Conservation (phyloP, 2,797 vertebrate species). For the Cynodonichthys magdalenae region DNA sequence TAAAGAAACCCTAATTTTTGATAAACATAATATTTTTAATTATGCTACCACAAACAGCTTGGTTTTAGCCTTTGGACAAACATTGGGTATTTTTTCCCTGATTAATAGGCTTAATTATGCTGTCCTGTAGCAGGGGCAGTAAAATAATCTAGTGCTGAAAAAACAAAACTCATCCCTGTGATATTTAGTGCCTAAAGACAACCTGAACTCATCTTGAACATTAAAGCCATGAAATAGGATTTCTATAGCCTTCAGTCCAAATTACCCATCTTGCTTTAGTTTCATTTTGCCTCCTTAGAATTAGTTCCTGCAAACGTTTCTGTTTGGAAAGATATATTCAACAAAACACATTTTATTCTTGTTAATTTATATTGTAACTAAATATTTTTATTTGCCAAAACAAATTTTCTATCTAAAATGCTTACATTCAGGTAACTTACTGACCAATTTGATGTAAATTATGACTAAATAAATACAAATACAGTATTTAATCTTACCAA, state of each 20-base stretch:
- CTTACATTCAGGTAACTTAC: no score
- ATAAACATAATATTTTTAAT: no score
- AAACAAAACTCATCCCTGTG: background rate
- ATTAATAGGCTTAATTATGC: slow-evolving; percentile 22
- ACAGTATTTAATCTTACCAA: no score
- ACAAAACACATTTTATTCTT: no score
- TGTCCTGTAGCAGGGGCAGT: background rate
- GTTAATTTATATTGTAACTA: no score
- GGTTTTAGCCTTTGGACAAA: background rate
- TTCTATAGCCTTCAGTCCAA: background rate
- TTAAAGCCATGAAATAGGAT: background rate
- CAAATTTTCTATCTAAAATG: no score
- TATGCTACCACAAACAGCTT: no score
- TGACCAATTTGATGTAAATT: no score
- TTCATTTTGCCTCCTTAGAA: background rate
- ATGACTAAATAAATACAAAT: no score
- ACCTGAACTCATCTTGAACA: background rate
- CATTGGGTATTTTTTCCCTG: background rate
- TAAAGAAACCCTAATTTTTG: no score
- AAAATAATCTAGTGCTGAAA: background rate
- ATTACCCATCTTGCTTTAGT: slow-evolving; percentile 10
- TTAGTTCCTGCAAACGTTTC: background rate
- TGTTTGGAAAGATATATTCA: no score
- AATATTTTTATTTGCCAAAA: no score
- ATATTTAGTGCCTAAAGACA: slow-evolving; percentile 3